Conservation (phyloP, 2,113 vertebrate species). For the Trematomus loennbergii region DNA sequence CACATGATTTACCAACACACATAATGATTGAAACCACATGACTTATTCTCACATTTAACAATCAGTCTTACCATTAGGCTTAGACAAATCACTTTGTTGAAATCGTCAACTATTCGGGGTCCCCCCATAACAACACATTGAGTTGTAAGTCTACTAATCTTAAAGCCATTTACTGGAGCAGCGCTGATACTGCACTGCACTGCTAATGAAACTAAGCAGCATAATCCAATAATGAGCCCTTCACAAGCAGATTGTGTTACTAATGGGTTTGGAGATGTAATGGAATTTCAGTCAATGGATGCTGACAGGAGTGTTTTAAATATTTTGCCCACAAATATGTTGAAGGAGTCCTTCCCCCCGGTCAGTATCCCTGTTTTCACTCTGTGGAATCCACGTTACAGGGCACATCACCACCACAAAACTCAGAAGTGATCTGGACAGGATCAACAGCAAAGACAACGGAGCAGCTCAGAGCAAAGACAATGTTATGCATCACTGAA, state of each 20-base stretch:
- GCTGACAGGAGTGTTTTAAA: slow-evolving; percentile 49
- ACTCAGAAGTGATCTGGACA: slow-evolving; percentile 46
- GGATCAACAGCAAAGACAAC: slow-evolving; percentile 15
- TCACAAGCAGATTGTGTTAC: slow-evolving; percentile 45
- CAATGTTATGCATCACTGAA: slow-evolving; percentile 26
- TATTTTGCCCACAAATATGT: slow-evolving; percentile 51
- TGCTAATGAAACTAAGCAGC: slow-evolving; percentile 46
- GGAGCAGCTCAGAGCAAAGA: slow-evolving; percentile 31
- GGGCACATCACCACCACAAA: slow-evolving; percentile 32
- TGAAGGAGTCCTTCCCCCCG: slow-evolving; percentile 34
- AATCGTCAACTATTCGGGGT: too few species aligned
- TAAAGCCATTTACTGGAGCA: slow-evolving; percentile 29
- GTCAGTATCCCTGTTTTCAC: slow-evolving; percentile 36
- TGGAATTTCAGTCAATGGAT: slow-evolving; percentile 35
- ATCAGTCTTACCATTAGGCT: too few species aligned
- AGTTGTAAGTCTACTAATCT: slow-evolving; percentile 22
- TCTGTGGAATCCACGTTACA: slow-evolving; percentile 30
- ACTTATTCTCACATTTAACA: too few species aligned
- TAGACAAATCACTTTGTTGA: too few species aligned
- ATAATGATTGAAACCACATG: too few species aligned
- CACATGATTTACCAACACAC: too few species aligned
- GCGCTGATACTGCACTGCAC: slow-evolving; percentile 13
- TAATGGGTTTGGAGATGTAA: slow-evolving; percentile 56
- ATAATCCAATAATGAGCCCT: slow-evolving; percentile 52
- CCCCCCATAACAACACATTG: neutral